A percentile compares a stretch with the other conserved stretches of the same genome.
phyloP scores from a whole-genome alignment of 2,797 vertebrate genomes.

The Cossypha dichroa region DNA sequence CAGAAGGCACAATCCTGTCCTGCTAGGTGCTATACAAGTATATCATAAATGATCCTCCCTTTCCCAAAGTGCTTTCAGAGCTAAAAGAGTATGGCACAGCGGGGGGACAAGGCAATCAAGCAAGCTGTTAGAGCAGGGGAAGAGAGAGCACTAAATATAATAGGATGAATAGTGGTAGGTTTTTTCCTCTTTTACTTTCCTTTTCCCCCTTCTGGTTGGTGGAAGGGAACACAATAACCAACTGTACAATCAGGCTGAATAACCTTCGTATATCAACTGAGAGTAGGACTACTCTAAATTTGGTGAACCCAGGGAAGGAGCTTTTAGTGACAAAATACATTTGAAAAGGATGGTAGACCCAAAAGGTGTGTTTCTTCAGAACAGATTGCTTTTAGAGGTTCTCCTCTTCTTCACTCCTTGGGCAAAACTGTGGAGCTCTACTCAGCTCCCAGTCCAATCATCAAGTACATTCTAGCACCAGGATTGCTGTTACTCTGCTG shows the following conservation, averaged over 20 bases:
- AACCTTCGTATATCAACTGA: background rate
- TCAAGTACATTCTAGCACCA: background rate
- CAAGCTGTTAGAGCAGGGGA: background rate
- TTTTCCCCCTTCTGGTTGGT: background rate
- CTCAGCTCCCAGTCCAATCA: background rate
- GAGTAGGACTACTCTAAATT: background rate
- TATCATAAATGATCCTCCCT: background rate
- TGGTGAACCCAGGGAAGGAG: background rate
- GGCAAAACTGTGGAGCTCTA: background rate
- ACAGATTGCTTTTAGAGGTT: background rate
- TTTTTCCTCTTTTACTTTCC: background rate
- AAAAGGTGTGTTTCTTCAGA: background rate
- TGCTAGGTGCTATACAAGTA: background rate
- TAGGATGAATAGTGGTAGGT: background rate
- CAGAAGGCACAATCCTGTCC: background rate
- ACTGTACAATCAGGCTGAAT: background rate
- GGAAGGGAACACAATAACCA: background rate
- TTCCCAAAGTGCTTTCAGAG: constrained; percentile 3
- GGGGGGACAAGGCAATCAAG: constrained; percentile 5
- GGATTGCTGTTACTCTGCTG: background rate
- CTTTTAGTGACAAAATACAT: background rate
- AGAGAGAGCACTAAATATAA: constrained; percentile 10
- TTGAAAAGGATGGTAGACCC: background rate
- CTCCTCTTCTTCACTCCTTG: background rate
- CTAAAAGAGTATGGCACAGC: background rate